Base-by-base conservation (phyloP, 2,797 vertebrate genomes). In the Rhabdophis nuchalis region DNA sequence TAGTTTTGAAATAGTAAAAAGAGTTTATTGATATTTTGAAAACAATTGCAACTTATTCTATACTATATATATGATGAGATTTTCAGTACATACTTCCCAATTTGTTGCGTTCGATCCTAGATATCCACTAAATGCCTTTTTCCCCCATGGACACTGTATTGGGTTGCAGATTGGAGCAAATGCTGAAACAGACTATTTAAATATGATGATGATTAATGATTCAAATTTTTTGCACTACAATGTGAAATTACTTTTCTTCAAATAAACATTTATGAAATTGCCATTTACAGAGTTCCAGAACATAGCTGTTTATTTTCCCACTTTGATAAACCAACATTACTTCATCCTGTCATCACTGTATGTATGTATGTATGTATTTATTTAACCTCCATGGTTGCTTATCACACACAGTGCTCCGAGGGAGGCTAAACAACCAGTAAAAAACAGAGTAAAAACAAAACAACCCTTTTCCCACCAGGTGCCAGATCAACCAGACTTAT, bases 111-210 rank as follows among this genome's bases (percentile, higher is more conserved):
- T 98, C 13, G 98, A 85, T 92, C 99, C 99, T 94, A 99, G 98
- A 95, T 99, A 99, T 54, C 99, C 98, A 0, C 97, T 90, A 68
- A 99, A 98, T 54, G 98, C 99, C 91, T 99, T 99, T 97, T 99
- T 99, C 25, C 99, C 99, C 99, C 99, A 99, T 56, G 98, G 98
- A 93, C 98, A 99, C 96, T 99, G 98, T 86, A 98, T 56, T 0
- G 99, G 99, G 97, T 99, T 99, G 97, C 99, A 99, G 97, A 99
- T 98, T 89, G 99, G 99, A 86, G 99, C 98, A 92, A 99, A 99
- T 0, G 99, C 99, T 0, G 99, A 99, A 46, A 99, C 99, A 0
- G 99, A 98, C 99, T 99, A 94, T 93, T 92, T 0, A 95, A 29
- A 95, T 95, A 97, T 50, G n/a, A n/a, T 92, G 93, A 94, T 77